Evolutionary conservation across 1,140 invertebrate genomes (phyloP).

Genomic region (Pachypsylla venusta): DNA sequence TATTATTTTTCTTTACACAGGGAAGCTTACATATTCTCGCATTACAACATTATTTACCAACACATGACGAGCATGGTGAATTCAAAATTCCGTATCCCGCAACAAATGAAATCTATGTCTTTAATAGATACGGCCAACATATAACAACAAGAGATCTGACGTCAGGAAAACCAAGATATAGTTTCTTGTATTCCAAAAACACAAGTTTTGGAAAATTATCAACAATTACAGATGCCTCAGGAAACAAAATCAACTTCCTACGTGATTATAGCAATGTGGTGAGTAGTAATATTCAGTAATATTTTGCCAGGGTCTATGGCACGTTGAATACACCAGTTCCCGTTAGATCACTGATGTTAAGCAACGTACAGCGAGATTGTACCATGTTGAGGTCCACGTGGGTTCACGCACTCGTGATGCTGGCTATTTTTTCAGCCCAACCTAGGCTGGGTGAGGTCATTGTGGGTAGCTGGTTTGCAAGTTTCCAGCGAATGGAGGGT

Average conservation of each 20-base stretch:
- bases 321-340: no score
- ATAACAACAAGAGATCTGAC: conserved; percentile 82
- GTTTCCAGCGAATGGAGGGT: no score
- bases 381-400: no score
- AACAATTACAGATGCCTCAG: conserved; percentile 79
- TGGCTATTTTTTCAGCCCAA: no score
- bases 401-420: no score
- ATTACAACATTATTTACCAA: conserved; percentile 75
- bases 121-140: conserved; percentile 89
- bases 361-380: no score
- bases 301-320: no score
- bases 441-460: no score
- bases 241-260: conserved; percentile 82
- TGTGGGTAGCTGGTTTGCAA: no score
- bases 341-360: no score
- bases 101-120: conserved; percentile 84
- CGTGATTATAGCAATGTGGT: conserved; percentile 78
- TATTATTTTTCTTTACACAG: conserved; percentile 30
- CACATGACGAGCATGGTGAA: conserved; percentile 75
- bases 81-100: conserved; percentile 84
- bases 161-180: conserved; percentile 80
- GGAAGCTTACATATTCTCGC: conserved; percentile 71
- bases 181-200: conserved; percentile 92
- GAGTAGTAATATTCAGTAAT: conserved; percentile 16
- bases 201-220: conserved; percentile 88